These are phyloP conservation scores for Rhipidura dahli DNA, from an alignment of 2,113 vertebrate species.

Conservation along the genomic window DNA sequence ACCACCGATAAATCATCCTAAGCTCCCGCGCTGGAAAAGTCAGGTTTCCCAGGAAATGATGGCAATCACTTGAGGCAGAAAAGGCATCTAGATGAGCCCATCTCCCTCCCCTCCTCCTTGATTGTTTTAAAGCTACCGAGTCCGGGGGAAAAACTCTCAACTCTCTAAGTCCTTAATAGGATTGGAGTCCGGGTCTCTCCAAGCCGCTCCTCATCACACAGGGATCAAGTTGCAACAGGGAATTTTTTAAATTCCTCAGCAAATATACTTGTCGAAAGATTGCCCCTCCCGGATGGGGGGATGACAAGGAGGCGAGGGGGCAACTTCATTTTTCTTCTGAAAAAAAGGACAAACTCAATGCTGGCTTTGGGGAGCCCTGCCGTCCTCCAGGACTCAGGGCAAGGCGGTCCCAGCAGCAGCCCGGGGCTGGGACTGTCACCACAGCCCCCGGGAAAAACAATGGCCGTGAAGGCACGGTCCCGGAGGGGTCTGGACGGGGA, in stretches of 20 bases:
- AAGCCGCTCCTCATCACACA: conserved; percentile 83
- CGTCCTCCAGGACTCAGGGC: not conserved
- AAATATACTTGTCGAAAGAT: conserved; percentile 88
- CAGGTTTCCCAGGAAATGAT: conserved; percentile 69
- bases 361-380: not conserved
- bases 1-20: not conserved
- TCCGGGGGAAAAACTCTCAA: conserved; percentile 36
- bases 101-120: conserved; percentile 2
- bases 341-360: not conserved
- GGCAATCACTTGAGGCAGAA: conserved; percentile 46
- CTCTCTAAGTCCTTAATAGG: conserved; percentile 76
- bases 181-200: conserved; percentile 79
- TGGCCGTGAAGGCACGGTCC: not conserved
- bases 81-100: conserved; percentile 35
- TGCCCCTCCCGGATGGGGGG: conserved; percentile 20
- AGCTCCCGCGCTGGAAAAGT: not conserved
- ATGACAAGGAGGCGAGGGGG: not conserved
- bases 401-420: not conserved
- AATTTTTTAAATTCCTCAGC: conserved; percentile 92
- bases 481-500: not conserved
- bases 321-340: not conserved
- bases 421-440: not conserved
- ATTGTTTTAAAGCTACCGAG: conserved; percentile 47
- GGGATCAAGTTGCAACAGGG: conserved; percentile 89
- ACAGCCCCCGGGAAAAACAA: not conserved